Base-by-base conservation (phyloP, 2,888 invertebrate species). In the Athrips mouffetella region DNA sequence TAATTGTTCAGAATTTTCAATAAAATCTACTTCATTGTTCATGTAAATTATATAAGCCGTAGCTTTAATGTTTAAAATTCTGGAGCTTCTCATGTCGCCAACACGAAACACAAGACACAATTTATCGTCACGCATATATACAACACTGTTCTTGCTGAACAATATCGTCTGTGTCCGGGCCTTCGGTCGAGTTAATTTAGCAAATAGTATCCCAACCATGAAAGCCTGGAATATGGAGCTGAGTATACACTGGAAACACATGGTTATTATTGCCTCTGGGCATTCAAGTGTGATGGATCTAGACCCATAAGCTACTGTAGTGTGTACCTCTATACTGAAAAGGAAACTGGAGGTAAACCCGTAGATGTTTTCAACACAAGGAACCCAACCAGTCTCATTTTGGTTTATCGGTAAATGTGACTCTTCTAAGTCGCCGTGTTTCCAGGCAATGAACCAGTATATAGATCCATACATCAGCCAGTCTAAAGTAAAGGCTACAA, bases 301-400 rank as follows among this genome's bases (percentile, higher is more conserved):
- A 45, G 91, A 92, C 8, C 97, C 97, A 73, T 96, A 97, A 68
- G 90, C 98, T 50, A 98, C 97, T 0, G 98, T 98, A 67, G 98
- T 97, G 72, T 98, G 98, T 0, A 98, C 97, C 89, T 98, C 98
- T 53, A 98, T 92, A 60, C 97, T 97, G 89, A 98, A 98, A 37
- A 99, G 91, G 73, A 98, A 96, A 46, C 96, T 95, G 10, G 98
- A 96, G 0, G 96, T 94, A 78, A 98, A 98, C 27, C 94, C 93
- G 63, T 94, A 90, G 47, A 98, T 93, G 62, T 96, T 94, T 54
- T 91, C 90, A 6, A 99, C 92, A 73, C 99, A 99, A 0, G 98
- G 97, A 3, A 90, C 91, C 93, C 95, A 96, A 7, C 90, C 88
- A 0, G 73, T 69, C 31, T 81, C 77, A 30, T 90, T 90, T 61